Conservation (phyloP, 2,113 vertebrate genomes). For the Struthio camelus region DNA sequence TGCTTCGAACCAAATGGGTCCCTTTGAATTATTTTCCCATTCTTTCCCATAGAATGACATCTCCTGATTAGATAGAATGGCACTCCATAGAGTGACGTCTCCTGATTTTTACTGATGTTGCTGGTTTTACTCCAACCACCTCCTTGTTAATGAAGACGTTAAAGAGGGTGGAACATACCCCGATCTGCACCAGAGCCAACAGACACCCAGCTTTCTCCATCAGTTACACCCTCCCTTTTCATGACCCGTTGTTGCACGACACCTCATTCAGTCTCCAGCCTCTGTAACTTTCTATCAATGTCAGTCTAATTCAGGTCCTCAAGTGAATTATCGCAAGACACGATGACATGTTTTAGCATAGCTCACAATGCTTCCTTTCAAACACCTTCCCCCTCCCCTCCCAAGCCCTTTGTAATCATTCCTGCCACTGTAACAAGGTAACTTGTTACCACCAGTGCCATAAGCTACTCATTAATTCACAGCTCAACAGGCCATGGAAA, state of each 20-base stretch:
- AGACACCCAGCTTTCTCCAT: not conserved
- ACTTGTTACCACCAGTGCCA: constrained; percentile 27
- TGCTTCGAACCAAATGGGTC: fast-evolving
- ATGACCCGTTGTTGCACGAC: not conserved
- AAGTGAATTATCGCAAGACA: not conserved
- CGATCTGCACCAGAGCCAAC: not conserved
- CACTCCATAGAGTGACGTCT: not conserved
- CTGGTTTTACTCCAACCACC: not conserved
- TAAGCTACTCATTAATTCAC: constrained; percentile 69
- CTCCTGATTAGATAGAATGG: too few species aligned
- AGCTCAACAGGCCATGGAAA: constrained; percentile 58
- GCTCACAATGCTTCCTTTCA: not conserved
- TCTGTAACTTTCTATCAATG: not conserved
- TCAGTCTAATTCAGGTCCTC: not conserved
- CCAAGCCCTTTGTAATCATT: constrained; percentile 2
- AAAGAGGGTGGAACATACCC: not conserved
- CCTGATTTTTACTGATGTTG: not conserved
- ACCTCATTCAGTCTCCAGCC: not conserved
- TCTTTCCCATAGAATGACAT: not conserved
- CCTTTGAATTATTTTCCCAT: not conserved
- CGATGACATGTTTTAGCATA: not conserved
- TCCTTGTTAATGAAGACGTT: not conserved
- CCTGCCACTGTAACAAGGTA: constrained; percentile 41
- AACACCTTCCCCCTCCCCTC: not conserved
- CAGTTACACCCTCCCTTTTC: not conserved